A percentile compares a stretch with the other conserved stretches of the same genome.
Conservation (phyloP, 2,797 vertebrate species). For the Poeciliopsis presidionis region DNA sequence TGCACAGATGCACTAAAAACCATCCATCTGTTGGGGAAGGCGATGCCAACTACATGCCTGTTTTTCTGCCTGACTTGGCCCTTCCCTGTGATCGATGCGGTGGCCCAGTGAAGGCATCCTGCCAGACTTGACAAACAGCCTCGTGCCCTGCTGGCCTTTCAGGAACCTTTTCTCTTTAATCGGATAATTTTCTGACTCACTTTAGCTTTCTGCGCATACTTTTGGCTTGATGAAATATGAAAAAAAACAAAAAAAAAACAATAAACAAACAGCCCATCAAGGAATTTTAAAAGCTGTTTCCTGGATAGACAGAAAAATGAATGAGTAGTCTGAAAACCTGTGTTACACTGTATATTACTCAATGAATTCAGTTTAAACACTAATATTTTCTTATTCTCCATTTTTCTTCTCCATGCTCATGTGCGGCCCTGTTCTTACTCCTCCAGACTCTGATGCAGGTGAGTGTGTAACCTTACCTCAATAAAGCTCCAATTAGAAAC, state of each 20-base stretch:
- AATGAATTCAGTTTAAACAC: neutral
- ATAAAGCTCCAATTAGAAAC: neutral
- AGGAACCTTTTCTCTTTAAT: slow-evolving; percentile 7
- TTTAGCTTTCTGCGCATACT: neutral
- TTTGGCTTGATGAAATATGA: neutral
- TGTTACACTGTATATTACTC: too few species aligned
- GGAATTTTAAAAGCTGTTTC: neutral
- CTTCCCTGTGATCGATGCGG: slow-evolving; percentile 6
- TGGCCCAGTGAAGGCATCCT: slow-evolving; percentile 31
- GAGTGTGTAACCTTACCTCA: slow-evolving; percentile 63
- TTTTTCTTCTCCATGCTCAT: neutral
- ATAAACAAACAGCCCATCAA: neutral
- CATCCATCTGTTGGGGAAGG: slow-evolving; percentile 70
- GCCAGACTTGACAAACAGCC: slow-evolving; percentile 16
- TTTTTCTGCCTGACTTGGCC: slow-evolving; percentile 33
- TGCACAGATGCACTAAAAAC: slow-evolving; percentile 50
- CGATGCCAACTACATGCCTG: slow-evolving; percentile 54
- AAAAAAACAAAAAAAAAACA: neutral
- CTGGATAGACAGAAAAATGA: neutral
- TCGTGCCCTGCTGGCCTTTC: slow-evolving; percentile 19
- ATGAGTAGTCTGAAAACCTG: neutral
- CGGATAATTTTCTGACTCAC: neutral
- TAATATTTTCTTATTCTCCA: slow-evolving; percentile 25
- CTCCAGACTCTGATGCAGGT: slow-evolving; percentile 94
- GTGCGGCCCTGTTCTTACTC: neutral